These are phyloP conservation scores for Calonectris borealis DNA, from an alignment of 2,113 vertebrate species.

Conservation along the genomic window DNA sequence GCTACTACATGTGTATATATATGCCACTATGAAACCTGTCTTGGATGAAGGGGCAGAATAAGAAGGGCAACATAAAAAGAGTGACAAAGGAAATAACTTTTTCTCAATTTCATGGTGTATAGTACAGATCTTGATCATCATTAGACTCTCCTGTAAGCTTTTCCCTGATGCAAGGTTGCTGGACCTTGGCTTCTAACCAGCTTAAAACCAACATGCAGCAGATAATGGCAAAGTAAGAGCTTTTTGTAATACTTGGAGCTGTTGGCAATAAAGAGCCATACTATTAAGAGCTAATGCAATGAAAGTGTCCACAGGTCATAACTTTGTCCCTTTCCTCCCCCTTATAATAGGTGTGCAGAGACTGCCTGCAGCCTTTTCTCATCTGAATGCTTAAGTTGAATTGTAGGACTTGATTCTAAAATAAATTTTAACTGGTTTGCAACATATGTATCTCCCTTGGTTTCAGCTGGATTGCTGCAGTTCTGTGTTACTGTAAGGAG, in stretches of 20 bases:
- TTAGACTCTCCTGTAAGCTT: background rate
- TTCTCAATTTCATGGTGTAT: background rate
- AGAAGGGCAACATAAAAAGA: background rate
- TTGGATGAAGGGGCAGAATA: background rate
- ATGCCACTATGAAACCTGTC: background rate
- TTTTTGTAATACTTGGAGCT: background rate
- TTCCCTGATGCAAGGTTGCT: background rate
- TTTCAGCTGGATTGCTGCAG: background rate
- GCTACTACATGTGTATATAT: background rate
- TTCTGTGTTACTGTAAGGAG: background rate
- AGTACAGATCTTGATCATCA: background rate
- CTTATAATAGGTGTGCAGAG: background rate
- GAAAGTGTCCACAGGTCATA: background rate
- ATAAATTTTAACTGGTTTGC: background rate
- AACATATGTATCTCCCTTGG: fast-evolving
- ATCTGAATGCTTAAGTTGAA: background rate
- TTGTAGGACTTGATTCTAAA: background rate
- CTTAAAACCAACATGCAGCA: background rate
- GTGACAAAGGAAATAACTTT: background rate
- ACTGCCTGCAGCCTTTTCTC: background rate
- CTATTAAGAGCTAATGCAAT: background rate
- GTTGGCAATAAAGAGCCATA: background rate
- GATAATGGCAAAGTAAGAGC: background rate
- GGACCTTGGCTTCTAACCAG: background rate
- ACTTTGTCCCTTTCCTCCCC: background rate